phyloP scores from a whole-genome alignment of 2,888 invertebrate genomes.

The Drosophila subsilvestris region DNA sequence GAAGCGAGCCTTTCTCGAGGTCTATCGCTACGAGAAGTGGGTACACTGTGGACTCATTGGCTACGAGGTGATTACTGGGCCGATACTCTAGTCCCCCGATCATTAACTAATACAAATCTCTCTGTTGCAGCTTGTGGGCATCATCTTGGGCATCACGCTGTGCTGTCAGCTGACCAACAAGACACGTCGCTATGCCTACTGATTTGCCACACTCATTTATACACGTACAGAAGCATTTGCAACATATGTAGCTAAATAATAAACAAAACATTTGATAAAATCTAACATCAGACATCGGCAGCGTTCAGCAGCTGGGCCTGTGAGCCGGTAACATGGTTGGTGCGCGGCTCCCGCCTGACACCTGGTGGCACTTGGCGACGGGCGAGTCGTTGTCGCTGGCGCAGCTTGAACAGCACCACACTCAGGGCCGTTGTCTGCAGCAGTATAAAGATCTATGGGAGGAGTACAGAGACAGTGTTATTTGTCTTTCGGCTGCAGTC shows the following conservation, averaged over 20 bases:
- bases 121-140: conserved; percentile 65
- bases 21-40: conserved; percentile 73
- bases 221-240: conserved; percentile 41
- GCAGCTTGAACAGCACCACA: conserved; percentile 57
- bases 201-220: conserved; percentile 26
- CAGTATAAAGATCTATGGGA: conserved; percentile 58
- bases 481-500: conserved; percentile 26
- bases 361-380: conserved; percentile 59
- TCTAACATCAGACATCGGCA: conserved; percentile 47
- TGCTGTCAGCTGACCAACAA: conserved; percentile 76
- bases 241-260: conserved; percentile 44
- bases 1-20: conserved; percentile 54
- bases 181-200: conserved; percentile 75
- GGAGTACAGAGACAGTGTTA: neutral
- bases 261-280: conserved; percentile 23
- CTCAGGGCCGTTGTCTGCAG: conserved; percentile 60
- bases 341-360: conserved; percentile 60
- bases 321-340: conserved; percentile 70
- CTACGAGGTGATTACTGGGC: conserved; percentile 65
- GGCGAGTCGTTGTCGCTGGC: conserved; percentile 48
- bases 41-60: conserved; percentile 69
- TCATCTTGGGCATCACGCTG: conserved; percentile 66
- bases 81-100: neutral
- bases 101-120: neutral
- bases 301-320: conserved; percentile 59